Base-by-base conservation (phyloP, 35 echinoderm and acorn worm genomes). In the Antedon bifida region DNA sequence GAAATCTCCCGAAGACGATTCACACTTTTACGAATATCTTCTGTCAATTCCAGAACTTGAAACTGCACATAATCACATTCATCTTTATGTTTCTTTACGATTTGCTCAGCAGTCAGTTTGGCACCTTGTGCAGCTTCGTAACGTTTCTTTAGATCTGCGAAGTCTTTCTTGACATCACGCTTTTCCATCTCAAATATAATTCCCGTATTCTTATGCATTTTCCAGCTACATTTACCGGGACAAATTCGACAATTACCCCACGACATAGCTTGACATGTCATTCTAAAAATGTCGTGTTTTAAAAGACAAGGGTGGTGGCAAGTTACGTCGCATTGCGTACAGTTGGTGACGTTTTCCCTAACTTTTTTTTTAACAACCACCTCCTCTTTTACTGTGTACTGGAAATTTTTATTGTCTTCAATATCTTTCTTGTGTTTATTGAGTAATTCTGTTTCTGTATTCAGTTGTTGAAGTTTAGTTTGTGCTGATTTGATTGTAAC, bases 1-100 rank as follows among this genome's bases (percentile, higher is more conserved):
- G 84, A 74, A 38, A 86, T 86, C 56, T 77, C 75, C 30, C 45
- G 77, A 0, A 90, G 84, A 29, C 84, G 88, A n/a, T 90, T 73
- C 12, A 90, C 11, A 76, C 84, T 90, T 31, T 84, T 78, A 30
- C 76, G 84, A 30, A 83, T 45, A 17, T 80, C 83, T n/a, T 86
- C 83, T 14, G 32, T 86, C 32, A 32, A 35, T 31, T 77, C 30
- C 13, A 79, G 32, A 34, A 86, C 84, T 9, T 79, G 30, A 12
- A 77, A 11, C 36, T 79, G 74, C 3, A 79, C 84, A 16, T 8
- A 29, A 32, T 79, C 35, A 30, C 77, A 79, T 28, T 86, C 84
- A 29, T 86, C 84, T 2, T 36, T 46, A 35, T 78, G 29, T 0
- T 64, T 75, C 29, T 84, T 31, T 8, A 86, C 38, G 31, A 86